Evolutionary conservation across 2,113 vertebrate genomes (phyloP).

Genomic region (Podarcis cretensis): DNA sequence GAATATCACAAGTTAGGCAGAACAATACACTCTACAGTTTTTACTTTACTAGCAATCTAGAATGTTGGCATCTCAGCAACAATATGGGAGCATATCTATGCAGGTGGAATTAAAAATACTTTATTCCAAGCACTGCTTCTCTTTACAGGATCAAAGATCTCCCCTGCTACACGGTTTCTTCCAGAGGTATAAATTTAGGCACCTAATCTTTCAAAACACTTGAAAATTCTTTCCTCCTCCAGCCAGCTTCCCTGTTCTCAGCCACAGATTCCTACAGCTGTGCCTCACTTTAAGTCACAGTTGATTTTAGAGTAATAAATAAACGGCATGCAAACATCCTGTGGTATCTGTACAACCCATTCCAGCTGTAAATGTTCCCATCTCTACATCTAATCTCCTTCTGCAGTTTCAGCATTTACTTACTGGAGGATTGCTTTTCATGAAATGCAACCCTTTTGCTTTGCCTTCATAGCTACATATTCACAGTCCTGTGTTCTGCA

Average conservation of each 20-base stretch:
- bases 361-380: not conserved
- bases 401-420: not conserved
- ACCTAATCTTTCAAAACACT: not conserved
- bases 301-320: not conserved
- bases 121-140: not conserved
- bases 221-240: not conserved
- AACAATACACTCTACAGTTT: not conserved
- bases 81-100: not conserved
- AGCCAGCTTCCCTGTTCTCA: not conserved
- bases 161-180: not conserved
- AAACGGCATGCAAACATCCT: not conserved
- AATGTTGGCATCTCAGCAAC: not conserved
- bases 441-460: not conserved
- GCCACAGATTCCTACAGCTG: slow-evolving; percentile 3
- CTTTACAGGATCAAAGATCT: not conserved
- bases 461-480: not conserved
- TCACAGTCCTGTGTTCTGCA: not conserved
- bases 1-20: not conserved
- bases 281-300: not conserved
- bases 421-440: not conserved
- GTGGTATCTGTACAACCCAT: not conserved
- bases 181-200: not conserved
- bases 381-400: not conserved
- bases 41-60: not conserved
- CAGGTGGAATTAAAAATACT: not conserved